A percentile compares a stretch with the other conserved stretches of the same genome.
Evolutionary conservation across 1,140 invertebrate species (phyloP).

Genomic region (Drosophila equinoxialis): DNA sequence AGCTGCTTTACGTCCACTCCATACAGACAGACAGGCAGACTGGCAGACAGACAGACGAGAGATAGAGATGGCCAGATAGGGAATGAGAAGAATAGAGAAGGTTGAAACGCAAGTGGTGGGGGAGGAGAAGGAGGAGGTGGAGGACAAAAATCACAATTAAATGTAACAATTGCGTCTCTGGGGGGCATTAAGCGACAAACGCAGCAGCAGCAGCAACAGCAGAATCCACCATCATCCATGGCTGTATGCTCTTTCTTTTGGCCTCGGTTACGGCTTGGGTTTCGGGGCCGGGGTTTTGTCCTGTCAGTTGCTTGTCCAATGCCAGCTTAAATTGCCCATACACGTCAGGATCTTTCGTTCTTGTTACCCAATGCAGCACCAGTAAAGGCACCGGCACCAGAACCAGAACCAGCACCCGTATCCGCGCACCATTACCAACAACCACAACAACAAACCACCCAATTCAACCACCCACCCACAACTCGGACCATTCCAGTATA

Average conservation of each 20-base stretch:
- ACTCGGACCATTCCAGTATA: slow-evolving; percentile 29
- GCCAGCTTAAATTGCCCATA: slow-evolving; percentile 81
- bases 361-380: slow-evolving; percentile 2
- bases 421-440: neutral
- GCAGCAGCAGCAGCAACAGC: slow-evolving; percentile 19
- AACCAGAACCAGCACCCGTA: neutral
- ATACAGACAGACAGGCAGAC: neutral
- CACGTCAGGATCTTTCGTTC: slow-evolving; percentile 62
- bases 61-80: neutral
- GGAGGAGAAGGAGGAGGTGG: slow-evolving; percentile 25
- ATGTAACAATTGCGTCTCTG: slow-evolving; percentile 80
- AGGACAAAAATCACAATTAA: slow-evolving; percentile 80
- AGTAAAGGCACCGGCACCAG: neutral
- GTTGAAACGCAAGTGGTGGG: neutral
- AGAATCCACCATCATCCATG: neutral
- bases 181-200: slow-evolving; percentile 70
- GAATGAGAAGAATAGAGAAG: neutral
- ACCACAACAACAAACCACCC: slow-evolving; percentile 3
- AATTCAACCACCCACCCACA: neutral
- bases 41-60: neutral
- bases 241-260: no score
- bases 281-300: slow-evolving; percentile 7
- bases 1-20: slow-evolving; percentile 42
- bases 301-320: slow-evolving; percentile 78
- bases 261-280: slow-evolving; percentile 15